Percentiles rank a stretch among this genome's conserved stretches.
These are phyloP conservation scores for Dromiciops gliroides DNA, from an alignment of 2,113 vertebrate species.

Conservation along the genomic window DNA sequence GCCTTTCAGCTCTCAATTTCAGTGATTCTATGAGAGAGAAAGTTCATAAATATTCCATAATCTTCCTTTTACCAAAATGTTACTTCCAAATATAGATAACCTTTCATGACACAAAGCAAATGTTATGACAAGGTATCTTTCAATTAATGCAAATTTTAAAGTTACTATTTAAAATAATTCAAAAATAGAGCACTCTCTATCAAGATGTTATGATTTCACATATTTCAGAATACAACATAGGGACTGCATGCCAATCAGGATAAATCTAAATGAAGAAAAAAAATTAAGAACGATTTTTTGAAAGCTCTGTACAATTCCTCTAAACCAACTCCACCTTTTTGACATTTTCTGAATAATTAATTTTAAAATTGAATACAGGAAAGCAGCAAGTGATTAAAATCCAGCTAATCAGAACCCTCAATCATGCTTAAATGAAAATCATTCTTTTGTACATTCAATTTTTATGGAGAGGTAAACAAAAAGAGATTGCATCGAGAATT, in stretches of 20 bases:
- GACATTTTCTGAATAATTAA: slow-evolving; percentile 56
- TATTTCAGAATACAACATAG: slow-evolving; percentile 72
- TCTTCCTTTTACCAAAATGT: slow-evolving; percentile 77
- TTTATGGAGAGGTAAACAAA: slow-evolving; percentile 40
- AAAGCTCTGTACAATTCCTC: slow-evolving; percentile 53
- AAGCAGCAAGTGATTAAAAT: slow-evolving; percentile 37
- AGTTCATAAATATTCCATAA: slow-evolving; percentile 80
- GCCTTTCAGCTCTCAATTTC: slow-evolving; percentile 67
- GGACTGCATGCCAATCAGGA: slow-evolving; percentile 72
- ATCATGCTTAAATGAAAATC: slow-evolving; percentile 9
- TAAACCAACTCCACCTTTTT: slow-evolving; percentile 2
- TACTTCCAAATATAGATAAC: slow-evolving; percentile 81
- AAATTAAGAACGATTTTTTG: slow-evolving; percentile 65
- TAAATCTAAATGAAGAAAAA: slow-evolving; percentile 72
- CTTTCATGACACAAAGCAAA: slow-evolving; percentile 80
- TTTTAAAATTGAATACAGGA: slow-evolving; percentile 15
- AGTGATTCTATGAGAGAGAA: slow-evolving; percentile 63
- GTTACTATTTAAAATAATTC: slow-evolving; percentile 80
- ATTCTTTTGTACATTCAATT: not conserved
- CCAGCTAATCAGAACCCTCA: slow-evolving; percentile 13
- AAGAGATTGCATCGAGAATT: not conserved
- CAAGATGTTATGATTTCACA: slow-evolving; percentile 76
- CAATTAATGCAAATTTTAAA: slow-evolving; percentile 79
- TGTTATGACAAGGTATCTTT: slow-evolving; percentile 81
- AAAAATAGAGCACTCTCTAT: slow-evolving; percentile 77